Evolutionary conservation across 2,888 invertebrate species (phyloP).

Genomic region (Epinotia brunnichana): DNA sequence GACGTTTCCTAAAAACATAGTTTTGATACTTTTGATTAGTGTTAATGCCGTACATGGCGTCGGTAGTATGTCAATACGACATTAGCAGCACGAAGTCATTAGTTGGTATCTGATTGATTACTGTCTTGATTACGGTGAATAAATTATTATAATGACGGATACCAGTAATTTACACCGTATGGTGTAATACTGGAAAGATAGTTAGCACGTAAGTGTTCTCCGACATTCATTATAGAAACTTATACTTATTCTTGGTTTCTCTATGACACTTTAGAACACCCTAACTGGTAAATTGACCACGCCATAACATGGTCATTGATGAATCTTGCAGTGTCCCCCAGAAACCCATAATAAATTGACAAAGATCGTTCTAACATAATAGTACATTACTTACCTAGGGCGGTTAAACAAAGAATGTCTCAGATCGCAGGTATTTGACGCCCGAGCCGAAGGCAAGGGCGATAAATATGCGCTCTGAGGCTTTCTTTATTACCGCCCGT

Average conservation of each 20-base stretch:
- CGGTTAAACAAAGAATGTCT: too few relatives aligned
- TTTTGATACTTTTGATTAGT: conserved; percentile 42
- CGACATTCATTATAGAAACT: background rate
- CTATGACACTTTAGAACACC: background rate
- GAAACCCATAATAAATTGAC: background rate
- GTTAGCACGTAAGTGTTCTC: background rate
- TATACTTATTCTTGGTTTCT: too few relatives aligned
- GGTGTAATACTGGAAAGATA: conserved; percentile 23
- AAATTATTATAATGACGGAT: conserved; percentile 39
- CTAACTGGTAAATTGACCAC: background rate
- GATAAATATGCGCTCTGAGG: too few relatives aligned
- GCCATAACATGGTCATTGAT: background rate
- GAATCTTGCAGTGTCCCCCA: background rate
- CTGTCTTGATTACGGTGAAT: conserved; percentile 39
- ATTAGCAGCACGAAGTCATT: conserved; percentile 36
- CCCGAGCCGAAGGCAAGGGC: too few relatives aligned
- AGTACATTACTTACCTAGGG: too few relatives aligned
- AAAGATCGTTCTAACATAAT: background rate
- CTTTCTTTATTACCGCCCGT: too few relatives aligned
- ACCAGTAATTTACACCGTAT: conserved; percentile 28
- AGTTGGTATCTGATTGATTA: conserved; percentile 40
- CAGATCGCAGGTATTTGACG: too few relatives aligned
- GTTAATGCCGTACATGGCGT: conserved; percentile 24
- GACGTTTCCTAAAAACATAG: conserved; percentile 36
- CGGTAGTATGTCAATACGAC: conserved; percentile 32